These are phyloP conservation scores for Matsumurasca onukii DNA, from an alignment of 1,140 invertebrate genomes.

Conservation along the genomic window DNA sequence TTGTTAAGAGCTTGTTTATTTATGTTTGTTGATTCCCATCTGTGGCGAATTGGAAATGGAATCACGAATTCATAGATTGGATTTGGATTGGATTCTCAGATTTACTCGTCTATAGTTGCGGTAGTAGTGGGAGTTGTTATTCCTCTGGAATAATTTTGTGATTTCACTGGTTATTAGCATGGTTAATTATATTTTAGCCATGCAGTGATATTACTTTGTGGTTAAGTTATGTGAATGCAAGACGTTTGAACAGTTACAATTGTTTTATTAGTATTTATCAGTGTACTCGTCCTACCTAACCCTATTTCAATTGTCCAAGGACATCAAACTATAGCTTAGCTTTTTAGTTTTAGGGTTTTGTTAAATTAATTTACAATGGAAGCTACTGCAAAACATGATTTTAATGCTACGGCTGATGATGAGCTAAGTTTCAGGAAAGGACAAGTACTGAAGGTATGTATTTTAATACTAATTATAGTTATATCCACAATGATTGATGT, in stretches of 20 bases:
- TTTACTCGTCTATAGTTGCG: background rate
- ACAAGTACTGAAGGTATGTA: conserved; percentile 89
- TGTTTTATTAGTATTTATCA: background rate
- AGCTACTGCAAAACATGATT: conserved; percentile 98
- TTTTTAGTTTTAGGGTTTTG: background rate
- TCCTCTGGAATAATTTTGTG: background rate
- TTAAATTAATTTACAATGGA: conserved; percentile 69
- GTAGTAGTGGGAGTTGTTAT: background rate
- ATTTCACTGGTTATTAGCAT: background rate
- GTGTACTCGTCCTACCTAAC: background rate
- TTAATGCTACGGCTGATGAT: conserved; percentile 96
- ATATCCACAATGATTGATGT: background rate
- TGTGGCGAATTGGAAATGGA: conserved; percentile 22
- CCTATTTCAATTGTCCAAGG: conserved; percentile 25
- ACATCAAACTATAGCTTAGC: too few species aligned
- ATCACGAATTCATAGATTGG: background rate
- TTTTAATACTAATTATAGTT: background rate
- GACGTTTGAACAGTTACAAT: background rate
- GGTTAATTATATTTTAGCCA: background rate
- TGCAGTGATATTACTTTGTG: background rate
- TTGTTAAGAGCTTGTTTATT: too few species aligned
- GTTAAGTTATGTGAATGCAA: background rate
- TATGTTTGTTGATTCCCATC: conserved; percentile 22
- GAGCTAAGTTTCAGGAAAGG: conserved; percentile 96
- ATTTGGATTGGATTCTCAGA: background rate